Evolutionary conservation across 1,140 invertebrate species (phyloP).

Genomic region (Orchestia grillus): DNA sequence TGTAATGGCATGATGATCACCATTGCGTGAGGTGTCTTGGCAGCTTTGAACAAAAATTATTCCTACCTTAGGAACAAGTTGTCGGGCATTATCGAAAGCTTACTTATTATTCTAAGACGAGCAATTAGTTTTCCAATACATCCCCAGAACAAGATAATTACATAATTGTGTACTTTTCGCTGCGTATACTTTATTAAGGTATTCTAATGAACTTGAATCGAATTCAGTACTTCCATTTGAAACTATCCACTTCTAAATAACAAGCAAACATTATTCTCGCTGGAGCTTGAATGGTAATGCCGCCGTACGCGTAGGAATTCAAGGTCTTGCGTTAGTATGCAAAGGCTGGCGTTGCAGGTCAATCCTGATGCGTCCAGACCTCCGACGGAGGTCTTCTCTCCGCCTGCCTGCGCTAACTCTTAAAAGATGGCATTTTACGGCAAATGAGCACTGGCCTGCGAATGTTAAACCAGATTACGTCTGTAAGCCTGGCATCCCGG

Average conservation of each 20-base stretch:
- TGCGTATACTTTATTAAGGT: no score
- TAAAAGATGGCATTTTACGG: conserved; percentile 1
- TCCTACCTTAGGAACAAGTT: no score
- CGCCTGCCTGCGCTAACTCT: neutral
- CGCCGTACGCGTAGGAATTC: neutral
- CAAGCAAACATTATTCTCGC: neutral
- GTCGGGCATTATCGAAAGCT: no score
- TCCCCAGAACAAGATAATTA: no score
- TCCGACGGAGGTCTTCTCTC: neutral
- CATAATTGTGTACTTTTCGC: no score
- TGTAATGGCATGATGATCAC: no score
- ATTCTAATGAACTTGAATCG: neutral
- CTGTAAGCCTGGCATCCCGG: neutral
- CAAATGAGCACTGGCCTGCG: neutral
- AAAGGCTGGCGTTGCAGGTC: neutral
- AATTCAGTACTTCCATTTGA: neutral
- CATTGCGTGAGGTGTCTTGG: no score
- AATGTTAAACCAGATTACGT: conserved; percentile 45
- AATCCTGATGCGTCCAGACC: neutral
- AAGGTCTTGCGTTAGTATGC: neutral
- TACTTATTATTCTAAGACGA: no score
- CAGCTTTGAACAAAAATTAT: no score
- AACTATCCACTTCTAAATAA: neutral
- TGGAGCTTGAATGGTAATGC: neutral
- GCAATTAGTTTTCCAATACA: no score